These are phyloP conservation scores for Drosophila gunungcola DNA, from an alignment of 1,140 invertebrate genomes.

Conservation along the genomic window DNA sequence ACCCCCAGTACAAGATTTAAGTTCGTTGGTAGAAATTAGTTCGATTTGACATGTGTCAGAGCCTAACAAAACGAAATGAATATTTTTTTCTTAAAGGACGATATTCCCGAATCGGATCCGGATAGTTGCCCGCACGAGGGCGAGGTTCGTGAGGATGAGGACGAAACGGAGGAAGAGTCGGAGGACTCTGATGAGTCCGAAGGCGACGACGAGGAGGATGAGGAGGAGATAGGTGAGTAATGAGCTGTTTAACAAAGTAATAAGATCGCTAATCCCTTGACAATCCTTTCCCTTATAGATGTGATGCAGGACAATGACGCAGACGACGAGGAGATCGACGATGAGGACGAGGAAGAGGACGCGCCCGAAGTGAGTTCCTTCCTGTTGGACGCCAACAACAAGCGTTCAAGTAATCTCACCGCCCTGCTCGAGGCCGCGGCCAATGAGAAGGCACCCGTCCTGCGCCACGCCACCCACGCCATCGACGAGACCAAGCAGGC, in stretches of 20 bases:
- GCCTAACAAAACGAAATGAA: conserved; percentile 8
- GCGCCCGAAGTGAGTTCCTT: conserved; percentile 74
- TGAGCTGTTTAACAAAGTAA: background rate
- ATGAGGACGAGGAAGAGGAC: conserved; percentile 81
- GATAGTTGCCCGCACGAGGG: conserved; percentile 78
- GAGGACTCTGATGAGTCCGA: conserved; percentile 80
- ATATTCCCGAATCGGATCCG: conserved; percentile 80
- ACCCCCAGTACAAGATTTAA: conserved; percentile 11
- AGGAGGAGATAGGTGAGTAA: conserved; percentile 72
- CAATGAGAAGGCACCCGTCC: conserved; percentile 88
- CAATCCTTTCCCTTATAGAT: conserved; percentile 20
- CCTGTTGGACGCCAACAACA: conserved; percentile 67
- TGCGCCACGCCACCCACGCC: conserved; percentile 86
- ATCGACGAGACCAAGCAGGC: conserved; percentile 98
- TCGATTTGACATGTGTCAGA: conserved; percentile 1
- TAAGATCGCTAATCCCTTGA: too few species aligned
- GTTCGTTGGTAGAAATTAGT: conserved; percentile 18
- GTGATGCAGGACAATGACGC: conserved; percentile 80
- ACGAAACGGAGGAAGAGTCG: conserved; percentile 76
- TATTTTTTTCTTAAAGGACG: conserved; percentile 61
- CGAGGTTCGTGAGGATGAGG: conserved; percentile 66
- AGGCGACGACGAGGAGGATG: conserved; percentile 82
- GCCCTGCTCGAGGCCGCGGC: conserved; percentile 85
- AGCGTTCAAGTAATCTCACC: conserved; percentile 75
- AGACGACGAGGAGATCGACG: conserved; percentile 82